phyloP scores from a whole-genome alignment of 2,113 vertebrate genomes.

The Pipa parva region DNA sequence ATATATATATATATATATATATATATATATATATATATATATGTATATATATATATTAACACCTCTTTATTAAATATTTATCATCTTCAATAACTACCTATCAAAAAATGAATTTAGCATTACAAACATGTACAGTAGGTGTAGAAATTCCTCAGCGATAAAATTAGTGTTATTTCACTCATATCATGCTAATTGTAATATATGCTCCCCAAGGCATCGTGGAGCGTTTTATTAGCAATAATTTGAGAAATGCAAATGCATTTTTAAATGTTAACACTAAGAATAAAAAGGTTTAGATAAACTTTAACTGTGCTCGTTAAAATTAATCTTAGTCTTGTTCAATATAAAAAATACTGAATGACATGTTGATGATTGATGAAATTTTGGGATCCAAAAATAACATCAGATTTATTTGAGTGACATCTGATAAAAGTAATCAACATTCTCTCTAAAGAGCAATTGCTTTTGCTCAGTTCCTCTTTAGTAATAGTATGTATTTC shows the following conservation, averaged over 20 bases:
- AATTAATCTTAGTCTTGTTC: conserved; percentile 74
- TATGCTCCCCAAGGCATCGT: conserved; percentile 49
- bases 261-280: conserved; percentile 65
- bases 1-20: too few relatives aligned
- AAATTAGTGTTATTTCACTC: conserved; percentile 36
- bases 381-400: conserved; percentile 81
- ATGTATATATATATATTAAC: too few relatives aligned
- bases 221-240: conserved; percentile 48
- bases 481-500: conserved; percentile 45
- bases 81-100: too few relatives aligned
- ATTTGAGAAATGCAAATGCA: conserved; percentile 57
- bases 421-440: conserved; percentile 75
- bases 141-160: conserved; percentile 28
- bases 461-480: conserved; percentile 66
- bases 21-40: too few relatives aligned
- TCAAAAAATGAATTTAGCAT: conserved; percentile 27
- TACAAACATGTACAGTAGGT: conserved; percentile 32
- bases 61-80: too few relatives aligned
- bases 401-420: conserved; percentile 80
- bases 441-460: conserved; percentile 59
- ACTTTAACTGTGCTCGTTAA: conserved; percentile 68
- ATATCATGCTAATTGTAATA: conserved; percentile 46
- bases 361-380: conserved; percentile 75
- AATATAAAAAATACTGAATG: conserved; percentile 72
- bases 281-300: conserved; percentile 58